Evolutionary conservation across 2,113 vertebrate species (phyloP).

Genomic region (Neoarius graeffei): DNA sequence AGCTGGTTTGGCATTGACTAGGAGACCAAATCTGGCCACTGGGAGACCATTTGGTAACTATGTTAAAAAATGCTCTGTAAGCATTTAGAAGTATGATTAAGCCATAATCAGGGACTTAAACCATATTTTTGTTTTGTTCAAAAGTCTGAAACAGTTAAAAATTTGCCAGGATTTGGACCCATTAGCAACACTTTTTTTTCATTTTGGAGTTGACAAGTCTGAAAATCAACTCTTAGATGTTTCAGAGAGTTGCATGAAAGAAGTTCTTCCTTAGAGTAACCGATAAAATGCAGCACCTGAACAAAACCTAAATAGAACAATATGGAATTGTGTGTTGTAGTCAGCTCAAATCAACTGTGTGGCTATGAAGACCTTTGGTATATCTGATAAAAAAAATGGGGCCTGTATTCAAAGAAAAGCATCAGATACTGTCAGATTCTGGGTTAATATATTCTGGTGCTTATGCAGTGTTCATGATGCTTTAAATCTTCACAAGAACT

Average conservation of each 20-base stretch:
- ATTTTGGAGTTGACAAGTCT: background rate
- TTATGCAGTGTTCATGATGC: background rate
- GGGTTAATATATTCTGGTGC: background rate
- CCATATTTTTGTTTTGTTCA: background rate
- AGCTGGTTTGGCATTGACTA: no score
- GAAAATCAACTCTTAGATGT: background rate
- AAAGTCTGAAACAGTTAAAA: background rate
- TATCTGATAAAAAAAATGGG: background rate
- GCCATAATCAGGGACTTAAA: background rate
- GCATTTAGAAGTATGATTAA: background rate
- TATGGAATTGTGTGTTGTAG: background rate
- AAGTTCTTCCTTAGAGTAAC: background rate
- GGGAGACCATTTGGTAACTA: no score
- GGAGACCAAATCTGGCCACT: no score
- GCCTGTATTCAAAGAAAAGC: background rate
- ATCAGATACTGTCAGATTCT: background rate
- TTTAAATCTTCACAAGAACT: background rate
- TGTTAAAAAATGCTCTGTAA: no score
- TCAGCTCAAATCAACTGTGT: background rate
- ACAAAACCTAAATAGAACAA: background rate
- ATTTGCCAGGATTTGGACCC: background rate
- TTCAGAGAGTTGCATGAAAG: background rate
- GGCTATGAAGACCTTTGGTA: background rate
- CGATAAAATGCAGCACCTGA: background rate
- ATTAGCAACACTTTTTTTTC: background rate